A percentile compares a stretch with the other conserved stretches of the same genome.
phyloP scores from a whole-genome alignment of 2,113 vertebrate species.

The Carlito syrichta region DNA sequence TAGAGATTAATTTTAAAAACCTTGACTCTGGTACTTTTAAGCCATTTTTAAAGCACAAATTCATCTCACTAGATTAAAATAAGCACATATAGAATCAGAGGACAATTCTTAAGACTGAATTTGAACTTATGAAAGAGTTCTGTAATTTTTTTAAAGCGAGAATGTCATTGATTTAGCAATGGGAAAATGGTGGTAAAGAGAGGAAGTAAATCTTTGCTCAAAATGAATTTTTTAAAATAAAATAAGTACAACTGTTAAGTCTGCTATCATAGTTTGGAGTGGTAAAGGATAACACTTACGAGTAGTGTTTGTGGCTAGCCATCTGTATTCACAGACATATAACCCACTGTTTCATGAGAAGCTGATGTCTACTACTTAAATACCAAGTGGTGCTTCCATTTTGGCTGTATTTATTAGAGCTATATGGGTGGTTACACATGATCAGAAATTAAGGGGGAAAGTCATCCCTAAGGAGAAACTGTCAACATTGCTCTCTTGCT shows the following conservation, averaged over 20 bases:
- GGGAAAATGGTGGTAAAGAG: background rate
- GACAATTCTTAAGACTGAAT: constrained; percentile 24
- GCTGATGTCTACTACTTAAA: constrained; percentile 60
- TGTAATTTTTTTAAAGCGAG: background rate
- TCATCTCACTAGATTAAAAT: no score
- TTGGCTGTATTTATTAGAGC: constrained; percentile 72
- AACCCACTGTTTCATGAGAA: constrained; percentile 78
- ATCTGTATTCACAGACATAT: constrained; percentile 74
- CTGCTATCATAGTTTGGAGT: background rate
- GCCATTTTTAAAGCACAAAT: no score
- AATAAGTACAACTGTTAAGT: constrained; percentile 9
- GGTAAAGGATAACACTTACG: constrained; percentile 76
- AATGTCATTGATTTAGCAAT: constrained; percentile 44
- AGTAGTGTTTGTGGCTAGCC: constrained; percentile 60
- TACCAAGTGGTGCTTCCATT: constrained; percentile 73
- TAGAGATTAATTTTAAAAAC: no score
- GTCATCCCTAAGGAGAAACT: background rate
- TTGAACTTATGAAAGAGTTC: background rate
- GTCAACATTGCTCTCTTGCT: background rate
- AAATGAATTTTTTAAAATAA: constrained; percentile 37
- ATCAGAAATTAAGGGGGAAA: constrained; percentile 58
- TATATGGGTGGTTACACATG: constrained; percentile 75
- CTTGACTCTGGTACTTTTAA: no score
- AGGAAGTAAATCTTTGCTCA: constrained; percentile 55
- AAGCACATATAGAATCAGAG: no score